These are phyloP conservation scores for Orthonevra nobilis DNA, from an alignment of 2,888 invertebrate genomes.

Conservation along the genomic window DNA sequence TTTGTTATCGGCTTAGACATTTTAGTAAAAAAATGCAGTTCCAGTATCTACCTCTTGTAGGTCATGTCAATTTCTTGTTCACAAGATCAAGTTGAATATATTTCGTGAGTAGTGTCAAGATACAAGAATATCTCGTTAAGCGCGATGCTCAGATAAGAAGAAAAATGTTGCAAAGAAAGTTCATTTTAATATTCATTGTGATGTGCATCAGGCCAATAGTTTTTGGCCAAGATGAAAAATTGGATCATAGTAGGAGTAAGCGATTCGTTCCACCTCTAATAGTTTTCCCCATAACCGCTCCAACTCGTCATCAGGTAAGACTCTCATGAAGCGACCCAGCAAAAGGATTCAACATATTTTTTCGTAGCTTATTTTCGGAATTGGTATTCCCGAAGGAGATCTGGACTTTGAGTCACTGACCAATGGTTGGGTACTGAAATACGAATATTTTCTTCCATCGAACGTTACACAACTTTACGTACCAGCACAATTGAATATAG, in stretches of 20 bases:
- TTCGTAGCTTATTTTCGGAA: conserved; percentile 52
- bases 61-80: conserved; percentile 2
- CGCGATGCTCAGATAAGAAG: neutral
- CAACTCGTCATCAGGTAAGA: conserved; percentile 56
- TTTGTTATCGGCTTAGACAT: neutral
- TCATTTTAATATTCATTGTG: neutral
- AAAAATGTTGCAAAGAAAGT: neutral
- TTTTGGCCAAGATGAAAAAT: neutral
- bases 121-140: too few species aligned
- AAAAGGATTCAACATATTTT: neutral
- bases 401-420: conserved; percentile 48
- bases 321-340: neutral
- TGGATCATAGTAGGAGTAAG: conserved; percentile 3
- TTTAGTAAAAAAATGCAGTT: conserved; percentile 11
- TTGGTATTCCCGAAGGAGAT: conserved; percentile 57
- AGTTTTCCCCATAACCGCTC: conserved; percentile 48
- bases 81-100: conserved; percentile 14
- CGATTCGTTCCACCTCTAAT: conserved; percentile 36
- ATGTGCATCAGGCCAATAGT: neutral
- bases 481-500: conserved; percentile 43
- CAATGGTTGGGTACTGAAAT: conserved; percentile 60
- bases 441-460: conserved; percentile 54
- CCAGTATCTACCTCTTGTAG: neutral
- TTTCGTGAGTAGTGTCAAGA: conserved; percentile 25
- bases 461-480: conserved; percentile 69